Conservation (phyloP, 2,888 invertebrate species). For the Melinopterus prodromus region DNA sequence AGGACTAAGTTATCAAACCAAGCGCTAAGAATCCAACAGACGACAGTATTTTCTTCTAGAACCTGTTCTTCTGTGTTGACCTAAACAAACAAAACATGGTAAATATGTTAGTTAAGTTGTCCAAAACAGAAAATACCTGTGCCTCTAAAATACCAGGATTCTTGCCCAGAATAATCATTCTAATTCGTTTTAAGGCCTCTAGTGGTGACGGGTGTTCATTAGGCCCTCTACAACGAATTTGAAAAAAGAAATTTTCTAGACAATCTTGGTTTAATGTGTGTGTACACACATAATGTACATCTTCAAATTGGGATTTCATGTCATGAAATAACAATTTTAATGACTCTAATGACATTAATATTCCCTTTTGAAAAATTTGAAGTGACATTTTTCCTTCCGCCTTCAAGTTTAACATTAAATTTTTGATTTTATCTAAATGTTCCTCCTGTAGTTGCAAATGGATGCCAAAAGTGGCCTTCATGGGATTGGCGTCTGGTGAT, state of each 20-base stretch:
- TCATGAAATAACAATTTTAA: constrained; percentile 34
- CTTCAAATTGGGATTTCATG: constrained; percentile 32
- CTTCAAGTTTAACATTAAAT: constrained; percentile 32
- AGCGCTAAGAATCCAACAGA: no score
- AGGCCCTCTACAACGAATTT: constrained; percentile 37
- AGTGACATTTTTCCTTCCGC: constrained; percentile 32
- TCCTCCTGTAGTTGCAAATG: neutral
- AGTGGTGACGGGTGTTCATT: constrained; percentile 43
- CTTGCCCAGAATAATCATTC: constrained; percentile 41
- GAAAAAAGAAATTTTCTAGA: constrained; percentile 39
- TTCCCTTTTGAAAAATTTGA: constrained; percentile 41
- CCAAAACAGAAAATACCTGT: no score
- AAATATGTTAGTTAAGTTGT: no score
- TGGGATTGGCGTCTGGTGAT: no score
- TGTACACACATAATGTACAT: constrained; percentile 36
- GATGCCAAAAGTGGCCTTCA: no score
- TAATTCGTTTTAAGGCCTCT: constrained; percentile 39
- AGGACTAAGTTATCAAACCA: no score
- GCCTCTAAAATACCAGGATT: no score
- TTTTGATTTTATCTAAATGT: neutral
- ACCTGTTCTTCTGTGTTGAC: no score
- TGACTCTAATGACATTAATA: constrained; percentile 38
- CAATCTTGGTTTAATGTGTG: constrained; percentile 11
- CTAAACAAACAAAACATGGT: no score
- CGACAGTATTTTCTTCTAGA: no score